Conservation (phyloP, 2,888 invertebrate species). For the Cistogaster globosa region DNA sequence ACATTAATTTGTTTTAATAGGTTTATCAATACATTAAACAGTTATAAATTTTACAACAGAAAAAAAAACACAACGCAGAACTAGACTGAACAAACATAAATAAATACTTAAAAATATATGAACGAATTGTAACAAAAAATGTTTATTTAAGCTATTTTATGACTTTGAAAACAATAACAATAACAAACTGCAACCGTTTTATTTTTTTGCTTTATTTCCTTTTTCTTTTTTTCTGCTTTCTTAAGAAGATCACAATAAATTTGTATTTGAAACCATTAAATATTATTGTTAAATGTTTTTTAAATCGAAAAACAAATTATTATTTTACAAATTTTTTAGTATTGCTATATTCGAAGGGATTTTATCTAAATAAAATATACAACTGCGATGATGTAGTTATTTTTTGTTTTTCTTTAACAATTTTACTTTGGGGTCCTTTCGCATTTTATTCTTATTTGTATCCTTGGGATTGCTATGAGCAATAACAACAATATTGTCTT, state of each 20-base stretch:
- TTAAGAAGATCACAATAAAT: constrained; percentile 65
- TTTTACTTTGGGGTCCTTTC: constrained; percentile 32
- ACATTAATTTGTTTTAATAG: constrained; percentile 72
- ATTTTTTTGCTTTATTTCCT: neutral
- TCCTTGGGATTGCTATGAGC: constrained; percentile 35
- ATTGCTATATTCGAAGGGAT: constrained; percentile 62
- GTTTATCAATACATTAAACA: constrained; percentile 70
- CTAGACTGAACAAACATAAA: constrained; percentile 27
- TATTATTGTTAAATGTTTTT: constrained; percentile 68
- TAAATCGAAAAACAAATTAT: constrained; percentile 69
- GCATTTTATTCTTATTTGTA: neutral
- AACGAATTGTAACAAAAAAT: constrained; percentile 3
- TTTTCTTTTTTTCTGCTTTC: neutral
- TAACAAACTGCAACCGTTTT: neutral
- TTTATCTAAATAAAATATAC: constrained; percentile 64
- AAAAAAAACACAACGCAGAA: constrained; percentile 15
- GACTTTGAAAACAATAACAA: constrained; percentile 11
- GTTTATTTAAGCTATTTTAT: constrained; percentile 13
- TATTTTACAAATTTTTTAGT: constrained; percentile 53
- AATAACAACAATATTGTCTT: constrained; percentile 41
- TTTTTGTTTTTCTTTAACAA: constrained; percentile 13
- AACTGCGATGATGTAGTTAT: constrained; percentile 35
- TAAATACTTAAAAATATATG: constrained; percentile 24
- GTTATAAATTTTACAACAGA: constrained; percentile 60
- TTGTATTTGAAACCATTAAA: constrained; percentile 69